Evolutionary conservation across 2,888 invertebrate genomes (phyloP).

Genomic region (Sussaba pulchella): DNA sequence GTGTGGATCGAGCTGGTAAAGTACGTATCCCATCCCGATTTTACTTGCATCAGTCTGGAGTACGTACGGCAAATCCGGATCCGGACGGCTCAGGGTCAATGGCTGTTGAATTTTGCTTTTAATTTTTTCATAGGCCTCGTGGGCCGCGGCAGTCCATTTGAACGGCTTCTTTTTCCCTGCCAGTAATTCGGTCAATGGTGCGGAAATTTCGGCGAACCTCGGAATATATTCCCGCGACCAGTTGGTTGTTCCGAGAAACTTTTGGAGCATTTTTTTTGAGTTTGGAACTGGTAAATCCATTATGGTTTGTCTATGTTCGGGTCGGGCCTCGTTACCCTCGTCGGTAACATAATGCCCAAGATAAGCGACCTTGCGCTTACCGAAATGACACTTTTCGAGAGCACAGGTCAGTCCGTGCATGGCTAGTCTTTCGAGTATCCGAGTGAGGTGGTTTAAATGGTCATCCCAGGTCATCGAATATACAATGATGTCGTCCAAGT

Average conservation of each 20-base stretch:
- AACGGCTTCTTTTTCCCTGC: not conserved
- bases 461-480: conserved; percentile 64
- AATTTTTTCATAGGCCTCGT: not conserved
- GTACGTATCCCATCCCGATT: not conserved
- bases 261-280: not conserved
- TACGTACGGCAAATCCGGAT: not conserved
- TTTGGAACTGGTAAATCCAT: not conserved
- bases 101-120: not conserved
- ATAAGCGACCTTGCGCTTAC: not conserved
- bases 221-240: not conserved
- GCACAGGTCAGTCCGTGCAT: not conserved
- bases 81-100: not conserved
- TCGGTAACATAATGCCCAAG: not conserved
- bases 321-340: not conserved
- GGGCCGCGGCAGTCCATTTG: not conserved
- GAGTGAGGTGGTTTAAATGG: conserved; percentile 63
- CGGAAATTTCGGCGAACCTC: not conserved
- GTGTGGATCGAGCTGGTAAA: not conserved
- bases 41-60: not conserved
- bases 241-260: not conserved
- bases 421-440: conserved; percentile 65
- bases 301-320: not conserved
- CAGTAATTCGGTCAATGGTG: not conserved
- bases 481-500: conserved; percentile 76
- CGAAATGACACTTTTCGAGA: not conserved